Evolutionary conservation across 2,888 invertebrate species (phyloP).

Genomic region (Lasioglossum calceatum): DNA sequence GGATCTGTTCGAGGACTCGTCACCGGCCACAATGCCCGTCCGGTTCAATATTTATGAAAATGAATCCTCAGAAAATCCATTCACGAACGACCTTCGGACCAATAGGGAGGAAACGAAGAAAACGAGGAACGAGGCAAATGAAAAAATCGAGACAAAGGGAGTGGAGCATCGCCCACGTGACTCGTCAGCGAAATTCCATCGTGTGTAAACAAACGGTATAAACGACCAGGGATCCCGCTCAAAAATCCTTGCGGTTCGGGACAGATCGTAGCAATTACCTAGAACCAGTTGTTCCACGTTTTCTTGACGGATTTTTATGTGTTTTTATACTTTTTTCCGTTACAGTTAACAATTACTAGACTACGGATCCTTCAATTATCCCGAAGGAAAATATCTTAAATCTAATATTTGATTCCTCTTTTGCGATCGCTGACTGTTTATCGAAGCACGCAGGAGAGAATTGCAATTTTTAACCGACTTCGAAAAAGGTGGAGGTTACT

Average conservation of each 20-base stretch:
- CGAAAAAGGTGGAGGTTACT: too few species aligned
- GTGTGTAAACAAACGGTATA: slow-evolving; percentile 2
- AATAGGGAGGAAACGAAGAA: not conserved
- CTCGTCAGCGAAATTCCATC: slow-evolving; percentile 42
- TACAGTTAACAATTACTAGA: too few species aligned
- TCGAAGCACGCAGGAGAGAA: too few species aligned
- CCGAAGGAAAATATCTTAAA: too few species aligned
- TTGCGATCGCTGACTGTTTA: too few species aligned
- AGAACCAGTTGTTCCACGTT: not conserved
- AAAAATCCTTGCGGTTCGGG: not conserved
- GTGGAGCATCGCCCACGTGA: slow-evolving; percentile 14
- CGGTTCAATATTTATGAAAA: not conserved
- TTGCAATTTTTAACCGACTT: too few species aligned
- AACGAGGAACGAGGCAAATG: slow-evolving; percentile 8
- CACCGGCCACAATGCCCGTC: not conserved
- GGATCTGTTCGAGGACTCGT: not conserved
- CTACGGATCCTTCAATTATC: too few species aligned
- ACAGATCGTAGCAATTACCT: not conserved
- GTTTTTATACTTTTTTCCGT: not conserved
- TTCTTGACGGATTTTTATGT: not conserved
- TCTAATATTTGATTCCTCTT: too few species aligned
- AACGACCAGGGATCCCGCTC: slow-evolving; percentile 7
- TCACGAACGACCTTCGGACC: slow-evolving; percentile 45
- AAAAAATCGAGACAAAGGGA: slow-evolving; percentile 30
- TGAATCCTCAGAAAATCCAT: not conserved